Base-by-base conservation (phyloP, 2,113 vertebrate genomes). In the Laticauda colubrina region DNA sequence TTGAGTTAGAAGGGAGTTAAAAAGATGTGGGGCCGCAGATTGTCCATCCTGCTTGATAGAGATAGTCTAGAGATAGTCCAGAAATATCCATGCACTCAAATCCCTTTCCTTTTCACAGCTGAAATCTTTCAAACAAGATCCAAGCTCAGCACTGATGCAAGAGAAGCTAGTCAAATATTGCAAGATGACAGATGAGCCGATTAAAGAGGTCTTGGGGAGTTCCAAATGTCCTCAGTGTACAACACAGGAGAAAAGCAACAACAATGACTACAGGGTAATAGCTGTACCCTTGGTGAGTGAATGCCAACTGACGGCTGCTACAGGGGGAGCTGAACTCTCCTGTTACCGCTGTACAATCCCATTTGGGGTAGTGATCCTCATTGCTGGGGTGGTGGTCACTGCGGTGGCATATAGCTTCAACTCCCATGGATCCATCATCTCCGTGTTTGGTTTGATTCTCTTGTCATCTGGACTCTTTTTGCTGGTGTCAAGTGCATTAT, bases 331-430 rank as follows among this genome's bases (percentile, higher is more conserved):
- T 0, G 98, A 99, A 92, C 98, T 99, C 56, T 99, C 99, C 90
- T 99, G 99, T 96, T 99, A 99, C 95, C 99, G 99, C 93, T 99
- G 99, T 94, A 98, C 98, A 24, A 89, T 99, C 56, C 99, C 99
- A 1, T 99, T 99, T 0, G 99, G 99, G 0, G 98, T 99, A 96
- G 99, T 99, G 85, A 98, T 99, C 91, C 98, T 99, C n/a, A 99
- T 99, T 6, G 98, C 99, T 0, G 99, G 99, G 23, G 89, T 97
- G 0, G 99, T 99, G 95, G 99, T 99, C 90, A 99, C 98, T 0
- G 98, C 98, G 0, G 99, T 99, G 93, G 99, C 99, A 0, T 99
- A 99, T 97, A 99, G 98, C 97, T 99, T 99, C 97, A 99, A 99
- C 94, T 98, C 99, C 0, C 99, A 99, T 0, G 99, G 99, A 10